Conservation (phyloP, 1,140 invertebrate species). For the Sarcophaga peregrina region DNA sequence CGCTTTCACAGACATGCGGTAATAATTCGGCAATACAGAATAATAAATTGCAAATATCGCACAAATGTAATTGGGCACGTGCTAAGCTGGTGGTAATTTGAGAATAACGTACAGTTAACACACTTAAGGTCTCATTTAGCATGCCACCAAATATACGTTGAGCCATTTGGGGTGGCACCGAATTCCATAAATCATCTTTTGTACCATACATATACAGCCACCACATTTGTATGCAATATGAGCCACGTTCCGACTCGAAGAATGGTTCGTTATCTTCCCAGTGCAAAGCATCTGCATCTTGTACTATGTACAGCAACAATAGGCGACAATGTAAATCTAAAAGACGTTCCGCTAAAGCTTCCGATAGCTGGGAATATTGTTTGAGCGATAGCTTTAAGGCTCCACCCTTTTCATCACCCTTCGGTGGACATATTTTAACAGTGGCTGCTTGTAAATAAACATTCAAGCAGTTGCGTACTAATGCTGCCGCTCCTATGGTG, state of each 20-base stretch:
- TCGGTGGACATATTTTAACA: slow-evolving; percentile 61
- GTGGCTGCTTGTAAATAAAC: slow-evolving; percentile 71
- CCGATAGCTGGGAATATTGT: slow-evolving; percentile 81
- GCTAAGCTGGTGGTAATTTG: slow-evolving; percentile 72
- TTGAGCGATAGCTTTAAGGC: slow-evolving; percentile 72
- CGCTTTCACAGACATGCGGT: slow-evolving; percentile 73
- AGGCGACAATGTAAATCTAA: slow-evolving; percentile 81
- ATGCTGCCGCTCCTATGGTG: slow-evolving; percentile 79
- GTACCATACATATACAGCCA: slow-evolving; percentile 87
- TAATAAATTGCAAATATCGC: slow-evolving; percentile 80
- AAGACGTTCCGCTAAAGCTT: slow-evolving; percentile 81
- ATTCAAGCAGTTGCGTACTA: slow-evolving; percentile 80
- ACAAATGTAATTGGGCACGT: slow-evolving; percentile 72
- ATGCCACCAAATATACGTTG: slow-evolving; percentile 82
- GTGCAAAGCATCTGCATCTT: slow-evolving; percentile 79
- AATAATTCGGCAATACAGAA: slow-evolving; percentile 77
- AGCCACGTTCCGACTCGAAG: slow-evolving; percentile 77
- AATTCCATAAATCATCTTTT: slow-evolving; percentile 80
- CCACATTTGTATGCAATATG: slow-evolving; percentile 85
- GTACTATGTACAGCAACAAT: slow-evolving; percentile 80
- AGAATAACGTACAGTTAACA: slow-evolving; percentile 78
- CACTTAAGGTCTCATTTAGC: slow-evolving; percentile 82
- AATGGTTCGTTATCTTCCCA: slow-evolving; percentile 74
- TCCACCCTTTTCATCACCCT: slow-evolving; percentile 64
- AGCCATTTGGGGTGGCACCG: slow-evolving; percentile 83